Evolutionary conservation across 2,113 vertebrate species (phyloP).

Genomic region (Cardinalis cardinalis): DNA sequence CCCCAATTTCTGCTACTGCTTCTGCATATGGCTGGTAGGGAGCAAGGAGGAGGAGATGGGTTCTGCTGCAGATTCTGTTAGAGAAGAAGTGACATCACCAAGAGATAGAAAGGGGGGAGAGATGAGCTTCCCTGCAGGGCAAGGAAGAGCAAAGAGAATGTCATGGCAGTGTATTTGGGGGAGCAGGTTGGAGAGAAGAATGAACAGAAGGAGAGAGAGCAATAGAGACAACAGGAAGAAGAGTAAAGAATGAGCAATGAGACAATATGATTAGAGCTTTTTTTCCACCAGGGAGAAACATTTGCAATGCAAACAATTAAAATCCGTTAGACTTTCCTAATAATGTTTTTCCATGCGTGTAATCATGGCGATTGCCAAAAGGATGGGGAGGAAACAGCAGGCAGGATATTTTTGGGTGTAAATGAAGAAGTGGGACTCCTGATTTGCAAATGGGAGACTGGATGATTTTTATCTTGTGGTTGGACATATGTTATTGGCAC

Average conservation of each 20-base stretch:
- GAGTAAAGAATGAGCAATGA: slow-evolving; percentile 50
- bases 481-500: background rate
- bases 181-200: slow-evolving; percentile 35
- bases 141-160: slow-evolving; percentile 27
- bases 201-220: slow-evolving; percentile 52
- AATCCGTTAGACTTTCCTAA: slow-evolving; percentile 30
- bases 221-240: slow-evolving; percentile 55
- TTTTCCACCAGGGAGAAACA: slow-evolving; percentile 39
- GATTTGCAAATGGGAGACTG: background rate
- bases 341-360: slow-evolving; percentile 26
- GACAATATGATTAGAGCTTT: slow-evolving; percentile 25
- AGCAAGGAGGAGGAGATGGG: background rate
- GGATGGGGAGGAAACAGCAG: background rate
- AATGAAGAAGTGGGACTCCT: background rate
- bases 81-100: slow-evolving; percentile 39
- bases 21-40: background rate
- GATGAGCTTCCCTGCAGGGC: slow-evolving; percentile 33
- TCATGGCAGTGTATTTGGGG: background rate
- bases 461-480: background rate
- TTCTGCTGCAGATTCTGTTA: slow-evolving; percentile 15
- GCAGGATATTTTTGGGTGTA: background rate
- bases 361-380: background rate
- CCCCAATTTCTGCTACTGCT: background rate
- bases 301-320: slow-evolving; percentile 43
- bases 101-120: background rate